Conservation (phyloP, 2,888 invertebrate species). For the Linyphia triangularis region DNA sequence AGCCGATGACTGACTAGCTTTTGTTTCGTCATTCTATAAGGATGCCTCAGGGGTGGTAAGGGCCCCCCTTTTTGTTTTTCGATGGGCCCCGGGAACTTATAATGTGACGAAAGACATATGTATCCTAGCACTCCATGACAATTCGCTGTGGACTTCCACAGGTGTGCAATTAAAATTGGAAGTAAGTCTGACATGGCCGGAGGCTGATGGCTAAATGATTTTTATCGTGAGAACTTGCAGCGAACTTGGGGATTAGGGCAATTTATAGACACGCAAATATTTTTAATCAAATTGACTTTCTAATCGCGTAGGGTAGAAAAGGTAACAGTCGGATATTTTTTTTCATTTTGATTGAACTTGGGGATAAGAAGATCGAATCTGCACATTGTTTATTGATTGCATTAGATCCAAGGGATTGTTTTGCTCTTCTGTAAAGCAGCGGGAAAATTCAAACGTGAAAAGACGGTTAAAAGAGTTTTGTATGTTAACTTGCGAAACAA, state of each 20-base stretch:
- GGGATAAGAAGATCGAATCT: no score
- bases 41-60: background rate
- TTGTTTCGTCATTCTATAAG: conserved; percentile 46
- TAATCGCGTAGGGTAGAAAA: no score
- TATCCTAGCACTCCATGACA: background rate
- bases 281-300: background rate
- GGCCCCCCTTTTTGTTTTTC: background rate
- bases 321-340: no score
- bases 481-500: no score
- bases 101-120: conserved; percentile 45
- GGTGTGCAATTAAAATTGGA: conserved; percentile 27
- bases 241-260: background rate
- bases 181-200: background rate
- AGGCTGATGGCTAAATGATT: background rate
- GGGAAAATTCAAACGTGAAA: no score
- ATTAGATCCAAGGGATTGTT: no score
- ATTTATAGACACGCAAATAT: conserved; percentile 9
- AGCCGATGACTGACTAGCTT: conserved; percentile 54
- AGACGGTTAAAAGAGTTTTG: no score
- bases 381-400: no score
- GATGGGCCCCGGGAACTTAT: background rate
- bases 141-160: conserved; percentile 17
- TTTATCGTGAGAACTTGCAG: background rate
- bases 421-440: no score
- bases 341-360: no score